Conservation (phyloP, 2,888 invertebrate genomes). For the Chymomyza fuscimana region DNA sequence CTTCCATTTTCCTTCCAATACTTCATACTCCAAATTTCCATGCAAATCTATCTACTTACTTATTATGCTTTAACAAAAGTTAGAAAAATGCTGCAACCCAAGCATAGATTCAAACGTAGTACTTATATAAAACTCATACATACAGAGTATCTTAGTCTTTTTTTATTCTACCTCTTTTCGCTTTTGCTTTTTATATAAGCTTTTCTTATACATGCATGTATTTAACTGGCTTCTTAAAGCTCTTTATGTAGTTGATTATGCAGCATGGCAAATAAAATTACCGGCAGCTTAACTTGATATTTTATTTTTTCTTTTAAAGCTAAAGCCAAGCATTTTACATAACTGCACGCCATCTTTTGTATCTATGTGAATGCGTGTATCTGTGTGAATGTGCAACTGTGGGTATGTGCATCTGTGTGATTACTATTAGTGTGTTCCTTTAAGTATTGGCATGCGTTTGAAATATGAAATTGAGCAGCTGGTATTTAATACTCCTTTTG, state of each 20-base stretch:
- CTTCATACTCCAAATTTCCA: no score
- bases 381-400: background rate
- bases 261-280: background rate
- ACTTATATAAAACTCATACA: no score
- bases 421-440: background rate
- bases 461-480: background rate
- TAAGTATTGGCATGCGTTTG: background rate
- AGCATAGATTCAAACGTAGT: no score
- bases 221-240: background rate
- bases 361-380: background rate
- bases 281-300: background rate
- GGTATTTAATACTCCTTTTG: background rate
- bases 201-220: background rate
- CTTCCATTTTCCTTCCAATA: no score
- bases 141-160: no score
- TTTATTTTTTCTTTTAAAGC: no score
- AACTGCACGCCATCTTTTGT: background rate
- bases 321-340: background rate
- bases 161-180: background rate
- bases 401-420: no score
- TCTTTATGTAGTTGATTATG: background rate
- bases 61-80: no score
- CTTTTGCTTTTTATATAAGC: background rate
- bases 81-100: no score
- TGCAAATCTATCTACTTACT: no score